Evolutionary conservation across 2,113 vertebrate genomes (phyloP).

Genomic region (Bothrops jararaca): DNA sequence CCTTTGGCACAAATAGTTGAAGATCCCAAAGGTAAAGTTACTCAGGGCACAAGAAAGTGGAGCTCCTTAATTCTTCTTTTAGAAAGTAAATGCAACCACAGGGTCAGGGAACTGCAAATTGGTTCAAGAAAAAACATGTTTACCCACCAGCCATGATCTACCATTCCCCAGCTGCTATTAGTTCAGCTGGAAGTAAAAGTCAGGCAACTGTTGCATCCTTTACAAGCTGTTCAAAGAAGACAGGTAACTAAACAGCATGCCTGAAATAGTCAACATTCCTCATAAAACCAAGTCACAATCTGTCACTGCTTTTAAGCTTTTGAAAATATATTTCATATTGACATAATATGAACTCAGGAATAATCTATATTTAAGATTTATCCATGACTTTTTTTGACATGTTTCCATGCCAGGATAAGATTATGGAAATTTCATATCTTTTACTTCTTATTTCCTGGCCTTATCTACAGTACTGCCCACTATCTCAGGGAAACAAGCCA

Average conservation of each 20-base stretch:
- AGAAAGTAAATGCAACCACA: neutral
- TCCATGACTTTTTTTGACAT: neutral
- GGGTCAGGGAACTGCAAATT: neutral
- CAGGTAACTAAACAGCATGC: neutral
- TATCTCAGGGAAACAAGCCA: neutral
- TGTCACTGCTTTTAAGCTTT: neutral
- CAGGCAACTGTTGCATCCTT: neutral
- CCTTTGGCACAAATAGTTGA: neutral
- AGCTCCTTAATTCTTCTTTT: neutral
- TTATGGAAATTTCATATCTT: neutral
- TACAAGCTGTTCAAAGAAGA: neutral
- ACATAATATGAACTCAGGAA: neutral
- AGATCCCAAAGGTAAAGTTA: neutral
- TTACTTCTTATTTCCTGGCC: constrained; percentile 18
- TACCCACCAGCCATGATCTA: neutral
- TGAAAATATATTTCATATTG: neutral
- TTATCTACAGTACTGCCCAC: rapidly evolving
- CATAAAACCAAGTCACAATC: neutral
- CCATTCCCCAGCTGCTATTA: neutral
- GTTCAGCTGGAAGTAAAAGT: neutral
- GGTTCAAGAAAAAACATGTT: neutral
- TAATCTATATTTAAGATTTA: neutral
- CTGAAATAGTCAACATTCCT: neutral
- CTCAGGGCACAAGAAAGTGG: neutral
- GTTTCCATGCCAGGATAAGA: neutral